These are phyloP conservation scores for Scomber scombrus DNA, from an alignment of 2,113 vertebrate genomes.

Conservation along the genomic window DNA sequence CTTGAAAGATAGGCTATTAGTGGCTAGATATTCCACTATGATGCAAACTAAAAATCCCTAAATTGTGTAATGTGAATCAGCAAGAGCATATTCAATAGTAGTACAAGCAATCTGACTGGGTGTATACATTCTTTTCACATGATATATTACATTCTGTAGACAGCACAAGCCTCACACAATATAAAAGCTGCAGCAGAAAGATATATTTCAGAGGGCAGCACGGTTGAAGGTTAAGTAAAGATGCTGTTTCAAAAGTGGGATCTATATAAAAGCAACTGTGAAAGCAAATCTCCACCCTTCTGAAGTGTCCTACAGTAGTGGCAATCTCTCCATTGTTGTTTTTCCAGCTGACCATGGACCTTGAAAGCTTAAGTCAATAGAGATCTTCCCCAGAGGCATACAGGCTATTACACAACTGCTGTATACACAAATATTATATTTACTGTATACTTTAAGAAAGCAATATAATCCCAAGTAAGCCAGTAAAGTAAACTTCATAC, in stretches of 20 bases:
- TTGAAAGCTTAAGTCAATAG: slow-evolving; percentile 2
- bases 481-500: slow-evolving; percentile 1
- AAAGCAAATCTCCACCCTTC: not conserved
- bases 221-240: not conserved
- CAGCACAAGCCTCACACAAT: not conserved
- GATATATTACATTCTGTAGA: slow-evolving; percentile 12
- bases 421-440: slow-evolving; percentile 15
- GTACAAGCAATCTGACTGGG: not conserved
- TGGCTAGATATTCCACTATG: slow-evolving; percentile 2
- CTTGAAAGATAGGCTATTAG: not conserved
- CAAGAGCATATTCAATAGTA: not conserved
- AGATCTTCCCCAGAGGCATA: not conserved
- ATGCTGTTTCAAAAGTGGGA: slow-evolving; percentile 3
- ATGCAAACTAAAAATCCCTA: slow-evolving; percentile 36
- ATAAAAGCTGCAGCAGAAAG: not conserved
- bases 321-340: not conserved
- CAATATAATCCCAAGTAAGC: not conserved
- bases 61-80: slow-evolving; percentile 45
- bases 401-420: not conserved
- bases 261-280: not conserved
- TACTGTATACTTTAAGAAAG: slow-evolving; percentile 7
- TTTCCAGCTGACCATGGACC: not conserved
- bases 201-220: not conserved
- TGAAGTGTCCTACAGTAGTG: not conserved
- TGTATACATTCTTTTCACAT: slow-evolving; percentile 28